Percentiles rank a stretch among this genome's conserved stretches.
These are phyloP conservation scores for Callinectes sapidus DNA, from an alignment of 2,888 invertebrate genomes.

Conservation along the genomic window DNA sequence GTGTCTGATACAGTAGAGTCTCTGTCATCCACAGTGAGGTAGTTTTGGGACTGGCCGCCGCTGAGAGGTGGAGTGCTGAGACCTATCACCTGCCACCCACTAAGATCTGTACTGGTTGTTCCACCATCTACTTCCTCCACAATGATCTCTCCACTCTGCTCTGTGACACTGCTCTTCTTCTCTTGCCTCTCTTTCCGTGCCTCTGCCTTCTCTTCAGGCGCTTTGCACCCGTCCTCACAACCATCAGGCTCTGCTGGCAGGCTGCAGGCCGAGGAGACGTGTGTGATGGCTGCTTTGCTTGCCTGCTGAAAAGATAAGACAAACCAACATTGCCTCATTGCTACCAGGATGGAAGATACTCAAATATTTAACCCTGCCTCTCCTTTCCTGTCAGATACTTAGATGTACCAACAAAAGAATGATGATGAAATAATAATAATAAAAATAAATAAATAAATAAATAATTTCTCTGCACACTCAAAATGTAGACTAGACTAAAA, in stretches of 20 bases:
- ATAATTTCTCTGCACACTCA: background rate
- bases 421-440: background rate
- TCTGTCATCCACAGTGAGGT: constrained; percentile 68
- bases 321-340: background rate
- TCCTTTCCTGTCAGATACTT: background rate
- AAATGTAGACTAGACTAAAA: background rate
- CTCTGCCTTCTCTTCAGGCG: background rate
- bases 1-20: constrained; percentile 69
- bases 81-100: constrained; percentile 69
- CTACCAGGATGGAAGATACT: background rate
- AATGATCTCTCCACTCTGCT: constrained; percentile 36
- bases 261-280: background rate
- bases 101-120: constrained; percentile 61
- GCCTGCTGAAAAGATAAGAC: background rate
- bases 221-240: background rate
- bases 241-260: constrained; percentile 2
- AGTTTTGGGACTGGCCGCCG: constrained; percentile 18
- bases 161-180: background rate
- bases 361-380: background rate
- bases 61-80: constrained; percentile 51
- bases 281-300: background rate
- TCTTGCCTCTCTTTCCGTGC: background rate
- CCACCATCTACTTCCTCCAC: constrained; percentile 66
- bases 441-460: background rate
- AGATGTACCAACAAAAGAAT: background rate